Evolutionary conservation across 1,140 invertebrate genomes (phyloP).

Genomic region (Ruditapes philippinarum): DNA sequence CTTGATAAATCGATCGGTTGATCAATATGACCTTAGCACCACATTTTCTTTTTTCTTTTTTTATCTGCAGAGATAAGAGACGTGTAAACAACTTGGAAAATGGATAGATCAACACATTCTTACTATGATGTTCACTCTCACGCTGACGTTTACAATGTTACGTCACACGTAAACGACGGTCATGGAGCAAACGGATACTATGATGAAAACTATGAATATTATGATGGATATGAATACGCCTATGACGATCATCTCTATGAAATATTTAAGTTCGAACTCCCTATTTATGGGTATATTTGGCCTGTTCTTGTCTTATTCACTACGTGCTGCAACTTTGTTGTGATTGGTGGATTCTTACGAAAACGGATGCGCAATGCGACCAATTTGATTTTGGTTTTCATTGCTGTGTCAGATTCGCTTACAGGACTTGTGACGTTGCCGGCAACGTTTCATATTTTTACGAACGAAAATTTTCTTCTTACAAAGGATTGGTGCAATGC

Average conservation of each 20-base stretch:
- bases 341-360: conserved; percentile 48
- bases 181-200: background rate
- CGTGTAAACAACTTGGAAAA: background rate
- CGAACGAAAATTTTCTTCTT: background rate
- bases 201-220: background rate
- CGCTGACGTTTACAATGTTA: background rate
- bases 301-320: conserved; percentile 25
- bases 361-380: conserved; percentile 56
- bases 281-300: conserved; percentile 52
- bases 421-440: conserved; percentile 56
- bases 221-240: background rate
- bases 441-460: conserved; percentile 44
- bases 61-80: background rate
- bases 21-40: too few relatives aligned
- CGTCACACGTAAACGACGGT: background rate
- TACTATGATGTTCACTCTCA: background rate
- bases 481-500: conserved; percentile 50
- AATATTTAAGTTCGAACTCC: conserved; percentile 45
- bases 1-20: too few relatives aligned
- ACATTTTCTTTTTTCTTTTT: background rate
- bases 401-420: conserved; percentile 54
- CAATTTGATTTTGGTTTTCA: conserved; percentile 45
- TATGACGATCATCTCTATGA: conserved; percentile 19
- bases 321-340: conserved; percentile 16
- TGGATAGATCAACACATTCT: background rate